These are phyloP conservation scores for Aproaerema taeniolella DNA, from an alignment of 2,888 invertebrate species.

Conservation along the genomic window DNA sequence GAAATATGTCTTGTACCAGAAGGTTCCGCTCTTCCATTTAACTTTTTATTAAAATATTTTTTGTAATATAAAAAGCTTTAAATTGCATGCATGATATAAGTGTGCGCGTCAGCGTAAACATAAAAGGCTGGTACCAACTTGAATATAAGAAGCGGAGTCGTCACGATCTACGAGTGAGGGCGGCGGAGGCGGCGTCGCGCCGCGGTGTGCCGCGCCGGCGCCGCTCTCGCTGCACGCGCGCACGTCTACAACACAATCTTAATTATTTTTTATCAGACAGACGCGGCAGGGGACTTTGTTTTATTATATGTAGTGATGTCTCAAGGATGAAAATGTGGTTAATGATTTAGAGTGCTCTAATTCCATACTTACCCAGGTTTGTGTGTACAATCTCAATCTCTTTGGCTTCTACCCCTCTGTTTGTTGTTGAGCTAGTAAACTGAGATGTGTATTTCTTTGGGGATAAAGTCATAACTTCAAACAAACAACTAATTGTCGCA, in stretches of 20 bases:
- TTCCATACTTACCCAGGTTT: slow-evolving; percentile 21
- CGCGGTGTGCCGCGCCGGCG: slow-evolving; percentile 1
- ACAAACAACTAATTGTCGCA: no score
- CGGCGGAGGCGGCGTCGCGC: slow-evolving; percentile 16
- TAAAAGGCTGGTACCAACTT: slow-evolving; percentile 22
- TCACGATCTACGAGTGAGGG: slow-evolving; percentile 13
- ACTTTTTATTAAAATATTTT: neutral
- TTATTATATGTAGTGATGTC: no score
- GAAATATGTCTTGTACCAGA: no score
- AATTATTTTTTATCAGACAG: no score
- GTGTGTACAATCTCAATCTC: slow-evolving; percentile 24
- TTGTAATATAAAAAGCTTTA: no score
- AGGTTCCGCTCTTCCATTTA: neutral
- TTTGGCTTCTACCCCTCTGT: slow-evolving; percentile 24
- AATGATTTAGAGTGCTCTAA: no score
- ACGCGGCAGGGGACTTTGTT: no score
- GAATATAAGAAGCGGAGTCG: slow-evolving; percentile 35
- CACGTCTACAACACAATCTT: slow-evolving; percentile 1
- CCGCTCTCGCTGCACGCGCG: slow-evolving; percentile 7
- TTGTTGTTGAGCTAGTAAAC: slow-evolving; percentile 18
- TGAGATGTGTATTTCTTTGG: slow-evolving; percentile 15
- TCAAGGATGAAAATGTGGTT: no score
- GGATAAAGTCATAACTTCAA: slow-evolving; percentile 7
- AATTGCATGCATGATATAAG: no score
- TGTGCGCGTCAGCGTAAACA: no score